Evolutionary conservation across 1,140 invertebrate genomes (phyloP).

Genomic region (Drosophila funebris): DNA sequence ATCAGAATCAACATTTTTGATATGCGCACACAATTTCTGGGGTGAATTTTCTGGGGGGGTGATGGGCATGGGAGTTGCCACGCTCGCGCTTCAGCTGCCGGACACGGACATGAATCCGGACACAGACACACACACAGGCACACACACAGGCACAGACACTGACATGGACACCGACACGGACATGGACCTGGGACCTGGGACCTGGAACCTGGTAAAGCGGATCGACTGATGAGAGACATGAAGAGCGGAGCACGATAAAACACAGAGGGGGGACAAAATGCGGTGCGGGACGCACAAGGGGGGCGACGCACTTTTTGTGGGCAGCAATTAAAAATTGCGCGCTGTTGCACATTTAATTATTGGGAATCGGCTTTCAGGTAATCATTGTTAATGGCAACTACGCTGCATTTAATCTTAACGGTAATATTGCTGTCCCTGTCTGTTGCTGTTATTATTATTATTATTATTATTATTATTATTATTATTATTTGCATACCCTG

Average conservation of each 20-base stretch:
- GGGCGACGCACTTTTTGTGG: conserved; percentile 64
- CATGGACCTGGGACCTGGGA: neutral
- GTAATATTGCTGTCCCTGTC: conserved; percentile 22
- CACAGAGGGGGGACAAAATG: neutral
- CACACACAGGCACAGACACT: neutral
- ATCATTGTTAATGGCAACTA: conserved; percentile 81
- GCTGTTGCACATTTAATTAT: conserved; percentile 82
- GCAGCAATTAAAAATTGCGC: conserved; percentile 80
- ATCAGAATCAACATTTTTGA: conserved; percentile 77
- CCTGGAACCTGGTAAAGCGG: neutral
- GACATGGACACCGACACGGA: neutral
- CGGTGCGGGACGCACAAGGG: no score
- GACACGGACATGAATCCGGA: conserved; percentile 27
- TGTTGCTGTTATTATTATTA: neutral
- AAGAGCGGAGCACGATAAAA: conserved; percentile 1
- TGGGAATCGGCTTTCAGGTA: conserved; percentile 81
- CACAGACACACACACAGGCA: conserved; percentile 9
- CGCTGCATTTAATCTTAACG: conserved; percentile 78
- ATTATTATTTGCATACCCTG: neutral
- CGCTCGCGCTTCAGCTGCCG: conserved; percentile 12
- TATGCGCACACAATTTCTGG: conserved; percentile 47
- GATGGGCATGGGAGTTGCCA: no score
- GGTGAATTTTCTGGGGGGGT: neutral
- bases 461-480: conserved; percentile 1
- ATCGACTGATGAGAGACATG: neutral